Base-by-base conservation (phyloP, 2,113 vertebrate genomes). In the Seriola quinqueradiata region DNA sequence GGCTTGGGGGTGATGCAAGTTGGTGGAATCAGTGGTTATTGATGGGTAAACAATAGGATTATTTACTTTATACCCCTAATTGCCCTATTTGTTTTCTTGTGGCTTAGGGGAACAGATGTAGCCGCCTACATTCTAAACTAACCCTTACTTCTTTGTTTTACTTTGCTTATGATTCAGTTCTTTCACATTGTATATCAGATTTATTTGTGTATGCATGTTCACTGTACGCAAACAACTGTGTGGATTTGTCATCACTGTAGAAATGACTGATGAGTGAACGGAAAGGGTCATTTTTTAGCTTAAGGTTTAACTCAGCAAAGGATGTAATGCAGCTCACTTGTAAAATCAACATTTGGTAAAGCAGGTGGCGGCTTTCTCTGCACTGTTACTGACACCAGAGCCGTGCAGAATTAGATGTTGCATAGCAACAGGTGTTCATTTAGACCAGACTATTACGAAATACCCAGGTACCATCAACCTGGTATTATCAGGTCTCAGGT, bases 1-100 rank as follows among this genome's bases (percentile, higher is more conserved):
- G 58, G 64, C 25, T 75, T 40, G 2, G 17, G 28, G 63, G 25
- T 64, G 40, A 4, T 13, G 42, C 50, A 70, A 50, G 34, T 32
- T 50, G 48, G 34, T 48, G 77, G 66, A 76, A 70, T 79, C 66
- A 50, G 44, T 74, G 64, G 19, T 72, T 57, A 83, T 25, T 81
- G 75, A 65, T 85, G 88, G 57, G 75, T 79, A 73, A 77, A 81
- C 69, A 84, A 84, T 61, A 44, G 68, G 86, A 88, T 90, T 80
- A 67, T 65, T 61, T 32, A 61, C 61, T 64, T 55, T 60, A 32
- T 59, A 64, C 67, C 60, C 34, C 72, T 89, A 89, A 84, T 87
- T 83, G 57, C 76, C 86, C 77, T 63, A 13, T 79, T 84, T 86
- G 69, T n/a, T 52, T 82, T 68, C 76, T 46, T 59, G 54, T 4